A percentile compares a stretch with the other conserved stretches of the same genome.
phyloP scores from a whole-genome alignment of 2,113 vertebrate species.

The Poeciliopsis prolifica region DNA sequence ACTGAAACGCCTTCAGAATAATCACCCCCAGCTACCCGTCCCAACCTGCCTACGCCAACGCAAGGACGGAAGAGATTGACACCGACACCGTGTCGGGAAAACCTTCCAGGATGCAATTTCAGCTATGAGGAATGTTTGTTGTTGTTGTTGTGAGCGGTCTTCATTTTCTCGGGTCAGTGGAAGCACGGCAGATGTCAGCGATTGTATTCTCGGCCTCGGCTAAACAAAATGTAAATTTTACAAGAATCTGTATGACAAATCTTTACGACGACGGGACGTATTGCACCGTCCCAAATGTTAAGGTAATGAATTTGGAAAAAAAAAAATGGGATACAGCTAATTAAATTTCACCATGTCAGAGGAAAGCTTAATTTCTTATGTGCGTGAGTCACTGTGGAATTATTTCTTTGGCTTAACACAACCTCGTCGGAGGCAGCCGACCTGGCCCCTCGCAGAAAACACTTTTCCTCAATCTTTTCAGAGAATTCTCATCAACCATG shows the following conservation, averaged over 20 bases:
- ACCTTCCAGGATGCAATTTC: slow-evolving; percentile 37
- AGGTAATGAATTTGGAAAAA: slow-evolving; percentile 20
- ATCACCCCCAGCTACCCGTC: slow-evolving; percentile 5
- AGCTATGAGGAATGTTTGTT: slow-evolving; percentile 21
- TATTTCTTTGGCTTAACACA: slow-evolving; percentile 45
- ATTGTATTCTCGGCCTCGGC: slow-evolving; percentile 9
- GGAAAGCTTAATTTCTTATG: slow-evolving; percentile 43
- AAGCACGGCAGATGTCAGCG: slow-evolving; percentile 9
- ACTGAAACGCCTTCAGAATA: slow-evolving; percentile 33
- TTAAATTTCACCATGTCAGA: slow-evolving; percentile 47
- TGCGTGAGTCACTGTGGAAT: slow-evolving; percentile 59
- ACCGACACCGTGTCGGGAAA: slow-evolving; percentile 13
- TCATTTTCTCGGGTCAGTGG: slow-evolving; percentile 26
- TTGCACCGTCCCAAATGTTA: slow-evolving; percentile 17
- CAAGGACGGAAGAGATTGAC: slow-evolving; percentile 41
- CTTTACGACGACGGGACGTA: neutral
- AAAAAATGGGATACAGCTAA: slow-evolving; percentile 51
- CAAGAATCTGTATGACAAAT: neutral
- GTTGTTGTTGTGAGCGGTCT: slow-evolving; percentile 20
- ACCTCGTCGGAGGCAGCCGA: slow-evolving; percentile 47
- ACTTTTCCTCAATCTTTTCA: slow-evolving; percentile 15
- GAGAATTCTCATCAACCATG: slow-evolving; percentile 36
- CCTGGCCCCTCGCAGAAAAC: slow-evolving; percentile 40
- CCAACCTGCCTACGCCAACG: slow-evolving; percentile 1
- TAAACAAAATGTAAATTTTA: slow-evolving; percentile 25